Evolutionary conservation across 2,888 invertebrate species (phyloP).

Genomic region (Epinotia bilunana): DNA sequence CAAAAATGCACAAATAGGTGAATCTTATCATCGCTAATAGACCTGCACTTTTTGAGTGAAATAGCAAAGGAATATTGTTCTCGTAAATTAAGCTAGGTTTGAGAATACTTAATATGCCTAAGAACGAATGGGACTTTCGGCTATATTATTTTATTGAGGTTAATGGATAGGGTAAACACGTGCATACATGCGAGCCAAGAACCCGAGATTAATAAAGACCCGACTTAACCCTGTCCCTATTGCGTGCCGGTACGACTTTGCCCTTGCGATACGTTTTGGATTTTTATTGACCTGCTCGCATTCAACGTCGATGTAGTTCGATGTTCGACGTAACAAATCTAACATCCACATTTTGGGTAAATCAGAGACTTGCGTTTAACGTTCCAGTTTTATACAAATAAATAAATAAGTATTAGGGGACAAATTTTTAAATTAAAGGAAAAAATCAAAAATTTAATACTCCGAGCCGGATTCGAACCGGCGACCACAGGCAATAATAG

Average conservation of each 20-base stretch:
- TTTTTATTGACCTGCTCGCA: conserved; percentile 60
- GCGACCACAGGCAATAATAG: too few relatives aligned
- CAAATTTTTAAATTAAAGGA: too few relatives aligned
- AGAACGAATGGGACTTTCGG: neutral
- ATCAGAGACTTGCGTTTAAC: neutral
- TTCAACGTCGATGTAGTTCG: conserved; percentile 44
- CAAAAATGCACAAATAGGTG: too few relatives aligned
- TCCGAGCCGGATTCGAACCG: too few relatives aligned
- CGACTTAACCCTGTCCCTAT: conserved; percentile 66
- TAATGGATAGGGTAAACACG: conserved; percentile 7
- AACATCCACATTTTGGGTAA: conserved; percentile 3
- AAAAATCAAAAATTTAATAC: too few relatives aligned
- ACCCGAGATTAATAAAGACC: conserved; percentile 49
- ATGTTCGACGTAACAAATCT: conserved; percentile 46
- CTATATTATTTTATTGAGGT: neutral
- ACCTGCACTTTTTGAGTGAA: too few relatives aligned
- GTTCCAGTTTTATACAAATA: neutral
- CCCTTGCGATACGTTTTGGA: conserved; percentile 56
- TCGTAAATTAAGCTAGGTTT: too few relatives aligned
- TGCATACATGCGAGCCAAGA: neutral
- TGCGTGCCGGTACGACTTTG: conserved; percentile 69
- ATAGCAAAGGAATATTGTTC: too few relatives aligned
- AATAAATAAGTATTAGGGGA: too few relatives aligned
- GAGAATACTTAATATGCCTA: too few relatives aligned
- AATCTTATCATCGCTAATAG: too few relatives aligned